Conservation (phyloP, 2,888 invertebrate genomes). For the Alviniconcha strummeri region DNA sequence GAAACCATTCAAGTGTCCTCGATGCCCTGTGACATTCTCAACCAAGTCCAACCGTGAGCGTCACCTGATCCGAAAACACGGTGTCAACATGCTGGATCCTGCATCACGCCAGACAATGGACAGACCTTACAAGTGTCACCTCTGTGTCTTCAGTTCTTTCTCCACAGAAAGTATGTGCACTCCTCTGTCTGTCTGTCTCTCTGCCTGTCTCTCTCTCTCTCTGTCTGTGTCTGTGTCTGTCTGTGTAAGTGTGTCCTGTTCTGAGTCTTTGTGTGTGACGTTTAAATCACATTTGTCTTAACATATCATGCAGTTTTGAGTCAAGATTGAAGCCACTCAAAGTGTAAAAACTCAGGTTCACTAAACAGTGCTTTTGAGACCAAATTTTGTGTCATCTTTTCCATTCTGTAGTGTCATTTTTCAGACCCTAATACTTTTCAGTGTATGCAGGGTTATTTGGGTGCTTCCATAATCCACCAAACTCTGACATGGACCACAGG, state of each 20-base stretch:
- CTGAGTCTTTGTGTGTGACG: background rate
- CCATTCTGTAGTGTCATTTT: no score
- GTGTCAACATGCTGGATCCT: constrained; percentile 73
- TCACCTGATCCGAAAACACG: constrained; percentile 91
- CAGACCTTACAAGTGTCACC: constrained; percentile 80
- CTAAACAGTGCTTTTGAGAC: no score
- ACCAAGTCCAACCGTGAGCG: constrained; percentile 98
- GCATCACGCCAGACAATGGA: constrained; percentile 79
- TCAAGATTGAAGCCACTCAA: no score
- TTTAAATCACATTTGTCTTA: no score
- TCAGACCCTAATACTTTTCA: no score
- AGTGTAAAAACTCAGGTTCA: no score
- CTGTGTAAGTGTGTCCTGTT: background rate
- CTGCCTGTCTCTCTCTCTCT: background rate
- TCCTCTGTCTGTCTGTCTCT: background rate
- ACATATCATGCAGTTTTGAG: no score
- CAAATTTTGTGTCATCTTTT: no score
- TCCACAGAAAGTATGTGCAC: constrained; percentile 78
- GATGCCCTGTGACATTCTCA: constrained; percentile 94
- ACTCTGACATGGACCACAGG: no score
- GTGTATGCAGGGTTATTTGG: no score
- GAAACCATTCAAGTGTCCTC: constrained; percentile 95
- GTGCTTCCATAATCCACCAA: no score
- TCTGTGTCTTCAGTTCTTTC: constrained; percentile 88
- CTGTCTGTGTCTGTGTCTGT: background rate